phyloP scores from a whole-genome alignment of 2,113 vertebrate species.

The Eira barbara region DNA sequence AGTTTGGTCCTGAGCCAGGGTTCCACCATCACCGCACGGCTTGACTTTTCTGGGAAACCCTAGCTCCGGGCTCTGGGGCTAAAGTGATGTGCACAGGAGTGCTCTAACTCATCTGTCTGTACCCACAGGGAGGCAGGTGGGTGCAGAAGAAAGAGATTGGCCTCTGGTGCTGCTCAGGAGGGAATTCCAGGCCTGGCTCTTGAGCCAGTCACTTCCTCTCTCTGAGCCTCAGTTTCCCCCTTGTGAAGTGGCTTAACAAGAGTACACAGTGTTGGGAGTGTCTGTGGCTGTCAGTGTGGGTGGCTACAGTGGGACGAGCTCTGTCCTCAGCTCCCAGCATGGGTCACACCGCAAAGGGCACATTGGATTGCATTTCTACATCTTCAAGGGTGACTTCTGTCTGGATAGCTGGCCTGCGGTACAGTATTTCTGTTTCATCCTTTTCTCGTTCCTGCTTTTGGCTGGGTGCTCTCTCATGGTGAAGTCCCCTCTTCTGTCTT shows the following conservation, averaged over 20 bases:
- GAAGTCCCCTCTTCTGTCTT: neutral
- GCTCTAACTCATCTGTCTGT: neutral
- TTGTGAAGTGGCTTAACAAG: neutral
- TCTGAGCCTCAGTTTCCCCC: neutral
- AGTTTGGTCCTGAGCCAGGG: neutral
- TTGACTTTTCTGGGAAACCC: neutral
- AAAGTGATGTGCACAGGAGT: neutral
- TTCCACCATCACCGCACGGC: accelerated
- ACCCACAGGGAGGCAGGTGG: neutral
- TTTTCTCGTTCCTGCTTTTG: neutral
- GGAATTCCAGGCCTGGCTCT: neutral
- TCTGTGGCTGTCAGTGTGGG: neutral
- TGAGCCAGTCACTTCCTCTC: neutral
- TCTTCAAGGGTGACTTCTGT: neutral
- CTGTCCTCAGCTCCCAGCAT: neutral
- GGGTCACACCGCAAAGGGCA: no score
- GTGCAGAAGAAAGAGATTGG: neutral
- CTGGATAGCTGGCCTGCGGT: no score
- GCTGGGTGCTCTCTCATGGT: neutral
- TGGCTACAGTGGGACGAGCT: neutral
- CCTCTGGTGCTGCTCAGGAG: neutral
- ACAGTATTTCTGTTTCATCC: neutral
- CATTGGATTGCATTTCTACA: neutral
- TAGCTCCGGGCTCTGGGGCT: neutral
- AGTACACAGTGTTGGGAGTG: neutral